Evolutionary conservation across 2,113 vertebrate species (phyloP).

Genomic region (Chaetura pelagica): DNA sequence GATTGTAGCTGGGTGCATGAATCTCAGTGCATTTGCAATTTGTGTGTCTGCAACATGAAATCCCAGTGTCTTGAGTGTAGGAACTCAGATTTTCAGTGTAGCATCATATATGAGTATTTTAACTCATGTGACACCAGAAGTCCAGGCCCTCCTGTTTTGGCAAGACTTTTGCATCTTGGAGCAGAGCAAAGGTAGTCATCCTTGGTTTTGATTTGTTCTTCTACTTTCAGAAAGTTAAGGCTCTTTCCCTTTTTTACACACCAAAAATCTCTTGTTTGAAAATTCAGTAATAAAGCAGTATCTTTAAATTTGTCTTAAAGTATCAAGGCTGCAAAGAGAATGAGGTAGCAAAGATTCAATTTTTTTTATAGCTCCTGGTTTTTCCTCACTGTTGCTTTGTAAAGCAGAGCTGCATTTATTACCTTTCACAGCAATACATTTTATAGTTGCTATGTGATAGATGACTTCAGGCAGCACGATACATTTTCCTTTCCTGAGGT

Average conservation of each 20-base stretch:
- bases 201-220: not conserved
- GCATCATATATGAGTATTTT: accelerated
- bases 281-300: not conserved
- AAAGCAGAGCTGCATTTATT: conserved; percentile 34
- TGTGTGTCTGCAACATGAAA: not conserved
- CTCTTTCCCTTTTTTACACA: not conserved
- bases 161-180: accelerated
- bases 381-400: not conserved
- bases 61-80: not conserved
- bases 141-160: not conserved
- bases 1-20: not conserved
- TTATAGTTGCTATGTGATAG: not conserved
- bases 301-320: not conserved
- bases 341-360: not conserved
- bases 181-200: not conserved
- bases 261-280: not conserved
- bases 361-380: not conserved
- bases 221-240: not conserved
- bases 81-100: not conserved
- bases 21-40: not conserved
- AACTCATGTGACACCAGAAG: not conserved
- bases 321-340: not conserved
- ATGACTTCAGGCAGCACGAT: not conserved
- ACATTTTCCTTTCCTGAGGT: not conserved
- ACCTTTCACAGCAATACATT: not conserved